Conservation (phyloP, 2,888 invertebrate species). For the Xylota segnis region DNA sequence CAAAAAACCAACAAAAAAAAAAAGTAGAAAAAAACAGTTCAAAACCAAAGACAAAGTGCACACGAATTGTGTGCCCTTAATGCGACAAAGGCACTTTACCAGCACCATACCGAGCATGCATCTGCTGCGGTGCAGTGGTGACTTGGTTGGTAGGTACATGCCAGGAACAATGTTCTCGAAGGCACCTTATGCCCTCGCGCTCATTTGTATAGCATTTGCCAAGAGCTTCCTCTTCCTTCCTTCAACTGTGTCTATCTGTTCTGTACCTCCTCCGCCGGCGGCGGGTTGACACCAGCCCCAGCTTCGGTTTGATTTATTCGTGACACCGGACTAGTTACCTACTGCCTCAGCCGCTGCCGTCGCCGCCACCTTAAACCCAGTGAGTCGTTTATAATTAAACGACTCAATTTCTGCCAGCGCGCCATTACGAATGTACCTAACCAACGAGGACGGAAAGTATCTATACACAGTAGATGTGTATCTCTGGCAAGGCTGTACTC, state of each 20-base stretch:
- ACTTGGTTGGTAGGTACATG: conserved; percentile 27
- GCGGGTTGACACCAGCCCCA: neutral
- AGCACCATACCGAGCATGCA: conserved; percentile 44
- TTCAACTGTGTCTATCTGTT: neutral
- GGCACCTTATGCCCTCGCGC: conserved; percentile 58
- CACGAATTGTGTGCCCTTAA: conserved; percentile 68
- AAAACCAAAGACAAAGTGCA: conserved; percentile 50
- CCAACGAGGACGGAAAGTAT: neutral
- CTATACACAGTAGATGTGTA: conserved; percentile 29
- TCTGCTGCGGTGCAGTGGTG: conserved; percentile 38
- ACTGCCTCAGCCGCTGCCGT: too few species aligned
- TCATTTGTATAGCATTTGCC: conserved; percentile 65
- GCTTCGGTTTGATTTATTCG: conserved; percentile 70
- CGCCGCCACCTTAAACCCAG: conserved; percentile 49
- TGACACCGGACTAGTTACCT: conserved; percentile 65
- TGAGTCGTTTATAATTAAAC: conserved; percentile 74
- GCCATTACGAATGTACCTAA: conserved; percentile 42
- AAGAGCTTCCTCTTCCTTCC: conserved; percentile 31
- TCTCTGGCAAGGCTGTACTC: conserved; percentile 54
- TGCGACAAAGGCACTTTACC: conserved; percentile 69
- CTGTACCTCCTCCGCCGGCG: neutral
- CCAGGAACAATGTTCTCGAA: conserved; percentile 63
- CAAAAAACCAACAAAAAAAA: conserved; percentile 6
- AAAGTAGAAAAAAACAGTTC: neutral
- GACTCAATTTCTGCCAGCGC: conserved; percentile 68